Conservation (phyloP, 2,888 invertebrate genomes). For the Euclidia mi region DNA sequence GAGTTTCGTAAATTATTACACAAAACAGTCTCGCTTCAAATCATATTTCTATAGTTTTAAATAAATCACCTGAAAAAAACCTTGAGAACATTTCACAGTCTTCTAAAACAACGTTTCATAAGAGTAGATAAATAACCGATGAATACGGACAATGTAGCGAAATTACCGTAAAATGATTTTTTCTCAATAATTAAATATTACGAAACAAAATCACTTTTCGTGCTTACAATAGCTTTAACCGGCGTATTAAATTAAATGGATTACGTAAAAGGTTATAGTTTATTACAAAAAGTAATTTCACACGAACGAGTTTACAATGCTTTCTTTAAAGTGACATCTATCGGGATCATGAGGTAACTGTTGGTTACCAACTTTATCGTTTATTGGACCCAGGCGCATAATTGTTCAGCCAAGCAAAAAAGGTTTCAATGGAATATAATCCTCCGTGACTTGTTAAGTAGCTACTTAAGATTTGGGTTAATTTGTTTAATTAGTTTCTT, state of each 20-base stretch:
- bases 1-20: not conserved
- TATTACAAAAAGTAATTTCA: slow-evolving; percentile 13
- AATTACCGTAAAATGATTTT: slow-evolving; percentile 40
- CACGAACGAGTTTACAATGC: slow-evolving; percentile 4
- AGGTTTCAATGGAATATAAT: slow-evolving; percentile 7
- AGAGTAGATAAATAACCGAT: slow-evolving; percentile 18
- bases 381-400: not conserved
- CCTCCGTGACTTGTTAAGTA: not conserved
- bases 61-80: slow-evolving; percentile 26
- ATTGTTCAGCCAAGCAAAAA: slow-evolving; percentile 6
- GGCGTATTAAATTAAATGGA: slow-evolving; percentile 27
- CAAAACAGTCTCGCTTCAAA: not conserved
- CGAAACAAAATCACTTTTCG: slow-evolving; percentile 26
- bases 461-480: not conserved
- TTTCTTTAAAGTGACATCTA: slow-evolving; percentile 15
- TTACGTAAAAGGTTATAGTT: slow-evolving; percentile 31
- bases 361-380: not conserved
- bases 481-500: not conserved
- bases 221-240: slow-evolving; percentile 18
- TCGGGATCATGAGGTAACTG: not conserved
- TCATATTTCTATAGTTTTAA: slow-evolving; percentile 22
- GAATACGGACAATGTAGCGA: slow-evolving; percentile 24
- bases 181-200: slow-evolving; percentile 29
- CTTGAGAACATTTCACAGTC: slow-evolving; percentile 41
- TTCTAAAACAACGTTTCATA: slow-evolving; percentile 25